These are phyloP conservation scores for Apomyelois bistriatella DNA, from an alignment of 2,888 invertebrate species.

Conservation along the genomic window DNA sequence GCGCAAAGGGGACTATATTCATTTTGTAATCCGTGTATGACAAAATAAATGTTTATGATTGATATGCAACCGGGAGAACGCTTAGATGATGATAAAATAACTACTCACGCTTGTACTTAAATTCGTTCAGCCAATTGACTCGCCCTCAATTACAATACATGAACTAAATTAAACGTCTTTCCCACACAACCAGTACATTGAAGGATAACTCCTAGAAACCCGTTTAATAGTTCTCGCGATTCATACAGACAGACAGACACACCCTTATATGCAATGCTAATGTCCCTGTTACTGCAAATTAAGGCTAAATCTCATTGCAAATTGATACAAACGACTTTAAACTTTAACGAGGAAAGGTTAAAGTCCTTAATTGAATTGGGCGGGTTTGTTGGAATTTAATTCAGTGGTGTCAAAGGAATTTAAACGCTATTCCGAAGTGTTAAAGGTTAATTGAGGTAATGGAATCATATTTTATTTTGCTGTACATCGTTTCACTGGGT, in stretches of 20 bases:
- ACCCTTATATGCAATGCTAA: conserved; percentile 19
- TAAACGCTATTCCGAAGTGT: conserved; percentile 42
- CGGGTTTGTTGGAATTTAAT: conserved; percentile 19
- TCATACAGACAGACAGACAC: conserved; percentile 7
- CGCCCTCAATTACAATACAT: not conserved
- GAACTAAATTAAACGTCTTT: not conserved
- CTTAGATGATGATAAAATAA: no score
- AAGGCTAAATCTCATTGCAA: not conserved
- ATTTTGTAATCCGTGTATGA: no score
- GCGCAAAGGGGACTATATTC: no score
- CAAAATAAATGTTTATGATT: no score
- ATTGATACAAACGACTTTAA: not conserved
- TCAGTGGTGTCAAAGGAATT: conserved; percentile 41
- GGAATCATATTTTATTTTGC: conserved; percentile 33
- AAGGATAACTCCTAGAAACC: conserved; percentile 9
- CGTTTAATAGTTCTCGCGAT: conserved; percentile 8
- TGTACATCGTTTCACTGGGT: conserved; percentile 28
- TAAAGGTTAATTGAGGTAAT: conserved; percentile 47
- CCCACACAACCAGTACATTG: not conserved
- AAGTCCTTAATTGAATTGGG: not conserved
- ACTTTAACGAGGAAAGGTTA: not conserved
- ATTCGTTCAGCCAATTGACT: not conserved
- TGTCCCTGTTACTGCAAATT: conserved; percentile 1
- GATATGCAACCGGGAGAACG: no score
- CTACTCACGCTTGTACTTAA: no score